phyloP scores from a whole-genome alignment of 2,888 invertebrate genomes.

The Ornithoptera alexandrae region DNA sequence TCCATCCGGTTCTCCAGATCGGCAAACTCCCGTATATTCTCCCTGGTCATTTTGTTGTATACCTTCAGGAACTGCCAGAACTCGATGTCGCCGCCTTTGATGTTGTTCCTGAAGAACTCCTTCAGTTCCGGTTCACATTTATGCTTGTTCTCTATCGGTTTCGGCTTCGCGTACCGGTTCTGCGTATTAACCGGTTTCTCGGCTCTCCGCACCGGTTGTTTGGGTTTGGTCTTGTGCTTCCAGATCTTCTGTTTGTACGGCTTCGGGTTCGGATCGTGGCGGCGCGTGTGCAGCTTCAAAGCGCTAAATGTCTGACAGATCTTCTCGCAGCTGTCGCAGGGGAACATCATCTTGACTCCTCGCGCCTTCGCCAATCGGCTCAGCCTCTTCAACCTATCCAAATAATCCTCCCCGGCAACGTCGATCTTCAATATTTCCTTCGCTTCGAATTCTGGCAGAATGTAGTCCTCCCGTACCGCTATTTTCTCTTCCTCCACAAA shows the following conservation, averaged over 20 bases:
- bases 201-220: slow-evolving; percentile 1
- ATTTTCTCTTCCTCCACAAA: slow-evolving; percentile 49
- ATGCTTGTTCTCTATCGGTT: slow-evolving; percentile 58
- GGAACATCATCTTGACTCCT: slow-evolving; percentile 55
- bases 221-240: slow-evolving; percentile 47
- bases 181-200: slow-evolving; percentile 7
- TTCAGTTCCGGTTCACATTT: slow-evolving; percentile 59
- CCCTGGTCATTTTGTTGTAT: slow-evolving; percentile 60
- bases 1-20: slow-evolving; percentile 53
- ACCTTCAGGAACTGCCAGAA: slow-evolving; percentile 72
- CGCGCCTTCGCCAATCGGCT: slow-evolving; percentile 47
- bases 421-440: slow-evolving; percentile 39
- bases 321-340: slow-evolving; percentile 61
- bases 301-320: slow-evolving; percentile 58
- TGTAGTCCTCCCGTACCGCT: slow-evolving; percentile 34
- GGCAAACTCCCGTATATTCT: slow-evolving; percentile 56
- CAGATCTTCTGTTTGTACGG: slow-evolving; percentile 56
- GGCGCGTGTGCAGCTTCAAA: slow-evolving; percentile 55
- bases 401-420: slow-evolving; percentile 41
- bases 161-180: slow-evolving; percentile 50
- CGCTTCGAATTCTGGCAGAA: slow-evolving; percentile 46
- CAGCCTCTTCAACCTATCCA: slow-evolving; percentile 51
- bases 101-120: slow-evolving; percentile 60
- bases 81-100: slow-evolving; percentile 62
- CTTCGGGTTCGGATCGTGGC: slow-evolving; percentile 56